A percentile compares a stretch with the other conserved stretches of the same genome.
These are phyloP conservation scores for Junco hyemalis DNA, from an alignment of 2,113 vertebrate species.

Conservation along the genomic window DNA sequence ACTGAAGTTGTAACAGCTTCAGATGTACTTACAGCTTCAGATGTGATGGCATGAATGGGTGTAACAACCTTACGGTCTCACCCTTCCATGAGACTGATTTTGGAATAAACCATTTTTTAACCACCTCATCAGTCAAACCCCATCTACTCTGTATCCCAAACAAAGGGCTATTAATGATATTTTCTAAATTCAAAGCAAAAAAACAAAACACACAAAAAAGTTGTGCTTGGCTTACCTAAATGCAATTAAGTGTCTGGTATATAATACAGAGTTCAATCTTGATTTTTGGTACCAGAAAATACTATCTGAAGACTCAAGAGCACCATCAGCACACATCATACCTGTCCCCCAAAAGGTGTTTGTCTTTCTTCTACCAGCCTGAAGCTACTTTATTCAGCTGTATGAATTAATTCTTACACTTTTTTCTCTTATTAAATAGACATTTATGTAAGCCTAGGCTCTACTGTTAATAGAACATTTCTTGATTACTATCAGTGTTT, in stretches of 20 bases:
- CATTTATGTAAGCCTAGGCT: neutral
- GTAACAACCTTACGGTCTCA: neutral
- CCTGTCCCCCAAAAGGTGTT: neutral
- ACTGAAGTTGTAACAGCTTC: neutral
- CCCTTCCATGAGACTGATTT: neutral
- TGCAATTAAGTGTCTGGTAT: neutral
- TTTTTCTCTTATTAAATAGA: neutral
- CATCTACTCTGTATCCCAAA: neutral
- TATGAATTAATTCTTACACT: neutral
- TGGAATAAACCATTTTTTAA: neutral
- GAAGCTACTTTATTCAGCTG: neutral
- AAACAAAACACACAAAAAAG: neutral
- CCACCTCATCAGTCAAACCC: neutral
- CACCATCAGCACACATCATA: neutral
- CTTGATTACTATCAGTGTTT: neutral
- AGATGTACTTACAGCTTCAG: neutral
- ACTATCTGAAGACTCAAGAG: neutral
- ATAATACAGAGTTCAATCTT: neutral
- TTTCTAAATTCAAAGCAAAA: neutral
- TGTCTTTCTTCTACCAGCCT: neutral
- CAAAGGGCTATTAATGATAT: neutral
- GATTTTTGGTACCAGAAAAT: neutral
- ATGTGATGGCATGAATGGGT: too few species aligned
- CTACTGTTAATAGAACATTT: neutral
- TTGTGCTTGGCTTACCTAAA: neutral